Conservation (phyloP, 2,888 invertebrate genomes). For the Drosophila koepferae region DNA sequence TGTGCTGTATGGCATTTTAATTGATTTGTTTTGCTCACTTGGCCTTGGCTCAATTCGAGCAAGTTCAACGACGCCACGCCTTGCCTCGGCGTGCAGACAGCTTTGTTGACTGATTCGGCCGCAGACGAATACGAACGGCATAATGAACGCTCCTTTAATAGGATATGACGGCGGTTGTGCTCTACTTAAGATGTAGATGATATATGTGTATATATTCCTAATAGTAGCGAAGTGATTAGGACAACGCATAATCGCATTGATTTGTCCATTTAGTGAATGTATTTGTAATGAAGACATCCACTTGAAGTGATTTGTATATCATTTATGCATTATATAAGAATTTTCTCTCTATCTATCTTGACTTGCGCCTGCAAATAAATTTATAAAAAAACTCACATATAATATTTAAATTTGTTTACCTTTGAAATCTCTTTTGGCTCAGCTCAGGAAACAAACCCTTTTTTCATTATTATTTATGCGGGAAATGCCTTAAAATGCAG, state of each 20-base stretch:
- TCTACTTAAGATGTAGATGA: not conserved
- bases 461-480: slow-evolving; percentile 11
- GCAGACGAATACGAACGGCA: slow-evolving; percentile 56
- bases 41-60: slow-evolving; percentile 50
- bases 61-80: slow-evolving; percentile 47
- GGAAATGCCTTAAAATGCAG: slow-evolving; percentile 4
- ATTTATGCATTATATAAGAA: not conserved
- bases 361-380: not conserved
- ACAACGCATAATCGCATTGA: not conserved
- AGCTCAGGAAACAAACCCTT: not conserved
- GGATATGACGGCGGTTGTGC: slow-evolving; percentile 31
- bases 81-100: slow-evolving; percentile 49
- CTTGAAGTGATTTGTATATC: not conserved
- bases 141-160: slow-evolving; percentile 53
- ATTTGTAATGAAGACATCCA: not conserved
- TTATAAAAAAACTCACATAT: not conserved
- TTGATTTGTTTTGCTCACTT: slow-evolving; percentile 73
- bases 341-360: no score
- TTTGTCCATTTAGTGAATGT: not conserved
- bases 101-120: slow-evolving; percentile 54
- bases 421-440: not conserved
- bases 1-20: slow-evolving; percentile 58
- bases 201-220: not conserved
- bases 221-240: not conserved
- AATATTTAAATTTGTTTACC: not conserved